Conservation (phyloP, 2,888 invertebrate genomes). For the Trachelus troglodyta region DNA sequence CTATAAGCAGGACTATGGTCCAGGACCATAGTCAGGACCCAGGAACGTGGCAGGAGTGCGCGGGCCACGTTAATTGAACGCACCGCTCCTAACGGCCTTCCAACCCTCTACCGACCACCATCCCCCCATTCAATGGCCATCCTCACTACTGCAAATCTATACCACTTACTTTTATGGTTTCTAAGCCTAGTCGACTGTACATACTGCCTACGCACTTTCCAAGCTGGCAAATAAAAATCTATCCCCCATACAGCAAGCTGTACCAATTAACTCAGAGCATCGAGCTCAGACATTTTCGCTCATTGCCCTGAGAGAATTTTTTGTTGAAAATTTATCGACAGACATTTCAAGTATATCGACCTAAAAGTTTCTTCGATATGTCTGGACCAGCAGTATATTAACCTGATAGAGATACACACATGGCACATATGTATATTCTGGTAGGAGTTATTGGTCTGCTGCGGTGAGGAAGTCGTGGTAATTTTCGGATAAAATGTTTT, state of each 20-base stretch:
- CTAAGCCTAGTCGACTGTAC: slow-evolving; percentile 55
- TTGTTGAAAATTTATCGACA: too few species aligned
- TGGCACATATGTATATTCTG: too few species aligned
- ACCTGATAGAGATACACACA: too few species aligned
- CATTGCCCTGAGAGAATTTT: too few species aligned
- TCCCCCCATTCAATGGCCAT: slow-evolving; percentile 29
- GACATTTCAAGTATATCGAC: too few species aligned
- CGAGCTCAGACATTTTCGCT: too few species aligned
- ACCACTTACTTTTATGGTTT: slow-evolving; percentile 65
- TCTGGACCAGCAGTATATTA: too few species aligned
- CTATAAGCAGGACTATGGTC: too few species aligned
- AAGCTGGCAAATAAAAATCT: slow-evolving; percentile 1
- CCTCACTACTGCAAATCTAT: slow-evolving; percentile 59
- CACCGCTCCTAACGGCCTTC: slow-evolving; percentile 61
- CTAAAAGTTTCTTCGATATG: too few species aligned
- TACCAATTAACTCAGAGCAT: too few species aligned
- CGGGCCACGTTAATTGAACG: slow-evolving; percentile 65
- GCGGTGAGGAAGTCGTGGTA: slow-evolving; percentile 22
- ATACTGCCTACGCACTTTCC: slow-evolving; percentile 19
- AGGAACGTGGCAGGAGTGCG: slow-evolving; percentile 37
- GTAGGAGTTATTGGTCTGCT: slow-evolving; percentile 19
- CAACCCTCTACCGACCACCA: slow-evolving; percentile 29
- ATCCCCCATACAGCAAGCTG: not conserved
- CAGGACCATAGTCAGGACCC: slow-evolving; percentile 14
- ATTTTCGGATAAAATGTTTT: slow-evolving; percentile 41